Base-by-base conservation (phyloP, 2,888 invertebrate genomes). In the Drosophila antonietae region DNA sequence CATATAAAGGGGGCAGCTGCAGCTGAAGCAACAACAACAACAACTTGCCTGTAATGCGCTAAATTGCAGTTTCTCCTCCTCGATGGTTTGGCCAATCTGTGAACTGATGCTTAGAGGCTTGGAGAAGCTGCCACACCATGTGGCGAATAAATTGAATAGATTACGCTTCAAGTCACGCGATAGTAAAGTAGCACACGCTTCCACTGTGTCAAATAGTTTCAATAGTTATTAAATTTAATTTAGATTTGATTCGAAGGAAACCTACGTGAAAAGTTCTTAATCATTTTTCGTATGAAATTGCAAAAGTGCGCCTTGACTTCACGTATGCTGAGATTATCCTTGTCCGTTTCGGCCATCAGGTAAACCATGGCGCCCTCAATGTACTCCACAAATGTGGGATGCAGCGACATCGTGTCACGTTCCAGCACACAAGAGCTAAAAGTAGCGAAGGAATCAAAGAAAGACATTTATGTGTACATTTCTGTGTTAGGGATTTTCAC, bases 261-360 rank as follows among this genome's bases (percentile, higher is more conserved):
- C 96, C 95, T 93, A 98, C 98, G 91, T 63, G 97, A 96, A 91
- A 98, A 98, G 92, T 97, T 97, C 91, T 97, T 97, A 85, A 99
- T 96, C 93, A 99, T 96, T 91, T 98, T 97, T 31, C 97, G 95
- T 83, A 99, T 96, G 92, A 99, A 98, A 92, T 97, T 97, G 75
- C 98, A 98, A 93, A 99, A 99, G 89, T 98, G 98, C 33, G 97
- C 94, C 65, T 98, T 96, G 62, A 99, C 97, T 89, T 98, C 98
- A 63, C 97, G 95, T 23, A 98, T 95, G 35, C 96, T 96, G 1
- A 95, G 95, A 2, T 96, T 96, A 91, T 98, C 98, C 90, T 99
- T 98, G 90, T 99, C 99, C 7, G 96, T 96, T 92, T 99, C 99
- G 75, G 96, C 96, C 92, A 99, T 98, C 58, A 99, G 94, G 92